A percentile compares a stretch with the other conserved stretches of the same genome.
Conservation (phyloP, 2,113 vertebrate genomes). For the Mastomys coucha region DNA sequence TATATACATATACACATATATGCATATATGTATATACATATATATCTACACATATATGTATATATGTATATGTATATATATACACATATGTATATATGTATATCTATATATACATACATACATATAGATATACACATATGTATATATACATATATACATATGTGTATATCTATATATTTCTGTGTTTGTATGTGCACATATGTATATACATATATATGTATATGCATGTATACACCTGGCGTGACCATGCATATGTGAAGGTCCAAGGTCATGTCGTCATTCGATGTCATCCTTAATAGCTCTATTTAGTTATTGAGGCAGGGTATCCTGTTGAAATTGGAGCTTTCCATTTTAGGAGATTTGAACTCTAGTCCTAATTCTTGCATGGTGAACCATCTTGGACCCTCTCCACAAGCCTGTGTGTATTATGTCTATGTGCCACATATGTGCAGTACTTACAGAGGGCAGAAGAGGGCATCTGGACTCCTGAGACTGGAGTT, state of each 20-base stretch:
- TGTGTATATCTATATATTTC: too few relatives aligned
- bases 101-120: not conserved
- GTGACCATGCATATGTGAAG: not conserved
- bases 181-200: rapidly evolving
- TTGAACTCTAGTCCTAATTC: not conserved
- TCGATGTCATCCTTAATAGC: not conserved
- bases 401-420: too few relatives aligned
- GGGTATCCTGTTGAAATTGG: not conserved
- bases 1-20: not conserved
- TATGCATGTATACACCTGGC: too few relatives aligned
- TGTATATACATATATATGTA: not conserved
- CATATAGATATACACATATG: too few relatives aligned
- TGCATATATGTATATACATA: not conserved
- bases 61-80: too few relatives aligned
- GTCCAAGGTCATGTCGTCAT: not conserved
- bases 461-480: not conserved
- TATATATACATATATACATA: not conserved
- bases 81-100: too few relatives aligned
- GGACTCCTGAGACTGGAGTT: not conserved
- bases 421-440: too few relatives aligned
- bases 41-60: too few relatives aligned
- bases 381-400: not conserved
- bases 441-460: not conserved
- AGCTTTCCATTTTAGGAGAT: not conserved
- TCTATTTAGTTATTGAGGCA: not conserved